Evolutionary conservation across 2,888 invertebrate species (phyloP).

Genomic region (Caenorhabditis afra): DNA sequence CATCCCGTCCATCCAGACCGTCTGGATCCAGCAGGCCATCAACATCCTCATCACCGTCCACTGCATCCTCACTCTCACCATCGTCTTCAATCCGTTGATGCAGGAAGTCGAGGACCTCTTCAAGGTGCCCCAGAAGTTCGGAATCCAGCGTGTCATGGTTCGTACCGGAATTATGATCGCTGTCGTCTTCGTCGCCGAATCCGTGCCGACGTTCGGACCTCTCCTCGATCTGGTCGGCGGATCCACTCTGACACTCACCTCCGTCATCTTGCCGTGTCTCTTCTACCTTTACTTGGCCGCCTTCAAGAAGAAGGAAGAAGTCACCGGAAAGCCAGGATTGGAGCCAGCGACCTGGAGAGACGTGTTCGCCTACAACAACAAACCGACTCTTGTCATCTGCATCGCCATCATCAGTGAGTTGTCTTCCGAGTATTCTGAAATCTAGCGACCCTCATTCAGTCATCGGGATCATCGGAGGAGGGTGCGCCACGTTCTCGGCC

Average conservation of each 20-base stretch:
- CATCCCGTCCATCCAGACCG: conserved; percentile 74
- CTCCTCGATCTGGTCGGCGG: conserved; percentile 76
- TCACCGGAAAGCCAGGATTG: conserved; percentile 52
- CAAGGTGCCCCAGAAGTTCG: conserved; percentile 73
- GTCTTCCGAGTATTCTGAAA: no score
- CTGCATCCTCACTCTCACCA: conserved; percentile 76
- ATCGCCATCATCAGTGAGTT: conserved; percentile 64
- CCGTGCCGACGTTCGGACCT: conserved; percentile 78
- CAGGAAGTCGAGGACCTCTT: conserved; percentile 78
- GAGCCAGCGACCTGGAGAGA: conserved; percentile 51
- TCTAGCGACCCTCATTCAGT: no score
- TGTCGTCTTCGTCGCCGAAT: conserved; percentile 77
- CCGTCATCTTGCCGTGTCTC: conserved; percentile 76
- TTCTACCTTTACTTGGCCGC: conserved; percentile 75
- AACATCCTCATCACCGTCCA: conserved; percentile 79
- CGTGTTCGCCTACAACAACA: conserved; percentile 56
- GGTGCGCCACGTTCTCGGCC: conserved; percentile 78
- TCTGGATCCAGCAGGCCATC: conserved; percentile 73
- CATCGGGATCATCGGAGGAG: conserved; percentile 75
- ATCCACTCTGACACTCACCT: conserved; percentile 75
- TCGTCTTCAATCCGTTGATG: conserved; percentile 78
- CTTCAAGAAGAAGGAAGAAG: conserved; percentile 60
- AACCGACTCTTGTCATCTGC: conserved; percentile 60
- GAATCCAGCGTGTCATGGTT: conserved; percentile 70
- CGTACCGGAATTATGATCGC: conserved; percentile 72